A percentile compares a stretch with the other conserved stretches of the same genome.
Evolutionary conservation across 2,113 vertebrate genomes (phyloP).

Genomic region (Meles meles): DNA sequence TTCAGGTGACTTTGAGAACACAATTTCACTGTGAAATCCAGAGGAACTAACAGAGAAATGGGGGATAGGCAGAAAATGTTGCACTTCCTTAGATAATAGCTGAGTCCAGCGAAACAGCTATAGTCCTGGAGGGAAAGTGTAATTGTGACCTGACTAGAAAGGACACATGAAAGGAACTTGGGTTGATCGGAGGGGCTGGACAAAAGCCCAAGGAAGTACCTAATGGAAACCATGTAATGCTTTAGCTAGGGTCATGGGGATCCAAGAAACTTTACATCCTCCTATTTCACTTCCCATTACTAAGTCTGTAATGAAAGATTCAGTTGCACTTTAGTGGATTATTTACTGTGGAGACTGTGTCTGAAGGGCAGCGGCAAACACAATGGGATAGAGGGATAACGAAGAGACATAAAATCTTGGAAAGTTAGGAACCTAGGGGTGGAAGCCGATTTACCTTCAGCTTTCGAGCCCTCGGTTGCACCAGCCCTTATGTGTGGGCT

Average conservation of each 20-base stretch:
- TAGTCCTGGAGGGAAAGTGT: background rate
- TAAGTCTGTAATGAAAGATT: background rate
- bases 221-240: background rate
- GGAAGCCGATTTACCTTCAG: background rate
- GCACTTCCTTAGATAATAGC: background rate
- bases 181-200: background rate
- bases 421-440: background rate
- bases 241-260: background rate
- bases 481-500: accelerated
- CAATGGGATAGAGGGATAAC: accelerated
- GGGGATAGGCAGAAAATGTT: background rate
- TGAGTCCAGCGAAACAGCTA: background rate
- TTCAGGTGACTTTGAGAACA: background rate
- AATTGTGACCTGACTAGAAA: background rate
- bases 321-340: too few relatives aligned
- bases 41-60: background rate
- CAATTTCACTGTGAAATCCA: background rate
- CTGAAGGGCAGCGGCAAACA: background rate
- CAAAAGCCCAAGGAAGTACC: background rate
- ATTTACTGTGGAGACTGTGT: background rate
- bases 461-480: background rate
- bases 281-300: background rate
- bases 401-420: background rate
- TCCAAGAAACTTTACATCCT: background rate
- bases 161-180: background rate